Base-by-base conservation (phyloP, 2,113 vertebrate species). In the Gambusia holbrooki region DNA sequence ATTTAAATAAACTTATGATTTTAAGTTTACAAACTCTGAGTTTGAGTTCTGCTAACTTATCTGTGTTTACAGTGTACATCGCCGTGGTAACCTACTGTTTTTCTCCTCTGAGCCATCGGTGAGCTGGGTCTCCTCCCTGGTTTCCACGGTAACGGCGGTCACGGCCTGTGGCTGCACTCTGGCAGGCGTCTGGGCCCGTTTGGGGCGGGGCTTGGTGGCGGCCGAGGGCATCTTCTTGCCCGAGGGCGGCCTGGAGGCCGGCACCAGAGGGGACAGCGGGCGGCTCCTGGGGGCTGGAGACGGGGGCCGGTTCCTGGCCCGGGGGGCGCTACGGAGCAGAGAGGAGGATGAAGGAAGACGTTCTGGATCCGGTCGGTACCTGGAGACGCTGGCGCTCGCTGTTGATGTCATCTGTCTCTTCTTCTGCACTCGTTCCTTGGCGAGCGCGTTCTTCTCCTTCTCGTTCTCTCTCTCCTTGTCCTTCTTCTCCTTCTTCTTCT, bases 401-500 rank as follows among this genome's bases (percentile, higher is more conserved):
- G 92, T 88, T 6, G 90, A 87, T 10, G 78, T 5, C 9, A 84
- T 90, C 88, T 94, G 96, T 81, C 96, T 95, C 90, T 96, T 97
- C 91, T 95, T 97, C 82, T 96, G 93, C 84, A 93, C 95, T 30
- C 92, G 96, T 77, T 97, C 96, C 0, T 95, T 95, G 14, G 94
- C 90, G 68, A 98, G 93, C 51, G 97, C 95, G 0, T 84, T 97
- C 88, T 96, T 98, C 90, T 99, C 98, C 66, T 97, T 97, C 77
- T 96, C 95, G 0, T 98, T 99, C 89, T 98, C 97, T 77, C 98
- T 78, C 75, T 99, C 97, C 82, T 99, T 99, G 90, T 98, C 97
- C 78, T 96, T 98, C 94, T 99, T 98, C 87, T 99, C 97, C 80
- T 98, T 99, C 88, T 97, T 98, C 90, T 96, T 97, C 93, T 96